Conservation (phyloP, 2,797 vertebrate genomes). For the Hydrolagus colliei region DNA sequence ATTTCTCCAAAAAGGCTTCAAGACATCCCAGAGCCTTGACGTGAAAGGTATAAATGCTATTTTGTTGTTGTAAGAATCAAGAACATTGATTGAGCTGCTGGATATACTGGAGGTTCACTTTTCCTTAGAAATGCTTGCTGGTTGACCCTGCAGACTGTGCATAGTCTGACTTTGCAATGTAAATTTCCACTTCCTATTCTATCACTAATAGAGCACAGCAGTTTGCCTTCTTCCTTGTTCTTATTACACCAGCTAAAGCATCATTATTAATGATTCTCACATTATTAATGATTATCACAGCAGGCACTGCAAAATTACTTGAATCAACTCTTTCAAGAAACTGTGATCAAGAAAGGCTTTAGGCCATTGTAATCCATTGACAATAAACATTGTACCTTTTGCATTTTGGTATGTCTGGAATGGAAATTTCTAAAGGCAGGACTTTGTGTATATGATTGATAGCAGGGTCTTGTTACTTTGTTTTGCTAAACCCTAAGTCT, state of each 20-base stretch:
- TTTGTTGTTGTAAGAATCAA: not conserved
- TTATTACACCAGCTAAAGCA: not conserved
- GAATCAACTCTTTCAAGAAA: not conserved
- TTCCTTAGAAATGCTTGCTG: not conserved
- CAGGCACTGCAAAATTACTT: not conserved
- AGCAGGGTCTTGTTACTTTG: not conserved
- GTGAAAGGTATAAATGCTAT: not conserved
- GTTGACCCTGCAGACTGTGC: not conserved
- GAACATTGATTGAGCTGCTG: not conserved
- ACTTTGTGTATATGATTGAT: not conserved
- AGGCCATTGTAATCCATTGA: not conserved
- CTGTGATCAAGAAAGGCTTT: conserved; percentile 5
- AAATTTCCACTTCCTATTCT: not conserved
- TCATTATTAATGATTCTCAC: not conserved
- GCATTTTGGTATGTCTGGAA: not conserved
- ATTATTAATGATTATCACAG: not conserved
- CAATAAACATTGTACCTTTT: not conserved
- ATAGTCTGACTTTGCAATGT: not conserved
- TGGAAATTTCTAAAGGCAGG: not conserved
- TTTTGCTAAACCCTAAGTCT: not conserved
- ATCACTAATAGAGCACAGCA: not conserved
- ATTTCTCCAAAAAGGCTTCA: too few relatives aligned
- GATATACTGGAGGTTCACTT: not conserved
- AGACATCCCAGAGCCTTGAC: not conserved
- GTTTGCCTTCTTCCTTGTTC: not conserved